Percentiles rank a stretch among this genome's conserved stretches.
Evolutionary conservation across 2,113 vertebrate genomes (phyloP).

Genomic region (Halcyon senegalensis): DNA sequence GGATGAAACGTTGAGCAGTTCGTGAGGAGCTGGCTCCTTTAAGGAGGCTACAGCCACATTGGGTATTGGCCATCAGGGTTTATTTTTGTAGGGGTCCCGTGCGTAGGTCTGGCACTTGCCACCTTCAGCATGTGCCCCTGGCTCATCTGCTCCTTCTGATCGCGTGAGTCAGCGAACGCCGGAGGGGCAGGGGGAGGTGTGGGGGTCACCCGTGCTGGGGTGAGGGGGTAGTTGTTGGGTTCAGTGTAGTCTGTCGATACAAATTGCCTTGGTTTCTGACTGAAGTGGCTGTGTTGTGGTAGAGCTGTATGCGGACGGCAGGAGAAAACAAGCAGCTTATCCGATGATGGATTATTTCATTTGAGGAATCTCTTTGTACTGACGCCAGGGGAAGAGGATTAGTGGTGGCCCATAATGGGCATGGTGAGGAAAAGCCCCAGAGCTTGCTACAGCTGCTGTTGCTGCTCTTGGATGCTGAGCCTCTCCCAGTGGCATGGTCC

Average conservation of each 20-base stretch:
- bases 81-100: not conserved
- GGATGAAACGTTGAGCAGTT: not conserved
- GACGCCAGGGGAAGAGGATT: constrained; percentile 42
- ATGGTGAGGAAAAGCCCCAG: constrained; percentile 28
- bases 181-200: not conserved
- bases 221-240: not conserved
- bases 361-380: constrained; percentile 54
- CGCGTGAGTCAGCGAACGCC: not conserved
- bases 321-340: constrained; percentile 31
- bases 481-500: not conserved
- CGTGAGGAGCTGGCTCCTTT: not conserved
- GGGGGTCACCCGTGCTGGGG: rapidly evolving
- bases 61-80: not conserved
- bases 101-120: not conserved
- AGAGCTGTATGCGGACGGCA: not conserved
- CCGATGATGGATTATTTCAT: constrained; percentile 24
- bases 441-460: constrained; percentile 22
- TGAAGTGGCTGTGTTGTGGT: not conserved
- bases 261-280: constrained; percentile 1
- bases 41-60: not conserved
- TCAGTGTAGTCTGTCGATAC: not conserved
- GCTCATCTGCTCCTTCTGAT: not conserved
- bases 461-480: constrained; percentile 9
- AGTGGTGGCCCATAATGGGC: constrained; percentile 3
- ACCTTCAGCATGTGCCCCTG: not conserved